A percentile compares a stretch with the other conserved stretches of the same genome.
These are phyloP conservation scores for Arenaria interpres DNA, from an alignment of 2,113 vertebrate species.

Conservation along the genomic window DNA sequence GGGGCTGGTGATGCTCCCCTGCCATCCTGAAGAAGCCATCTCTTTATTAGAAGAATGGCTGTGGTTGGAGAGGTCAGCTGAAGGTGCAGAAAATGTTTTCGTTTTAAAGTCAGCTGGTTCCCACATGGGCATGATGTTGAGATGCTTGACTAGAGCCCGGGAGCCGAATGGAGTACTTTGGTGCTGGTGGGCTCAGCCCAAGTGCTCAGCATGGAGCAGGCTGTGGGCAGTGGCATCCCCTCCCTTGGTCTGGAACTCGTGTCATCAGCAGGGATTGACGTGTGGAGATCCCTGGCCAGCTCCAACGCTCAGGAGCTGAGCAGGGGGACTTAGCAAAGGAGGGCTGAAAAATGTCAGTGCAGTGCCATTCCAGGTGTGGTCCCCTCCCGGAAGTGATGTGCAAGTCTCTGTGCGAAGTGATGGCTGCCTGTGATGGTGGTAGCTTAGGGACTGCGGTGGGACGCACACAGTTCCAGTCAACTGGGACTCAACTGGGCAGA, in stretches of 20 bases:
- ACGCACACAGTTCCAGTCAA: background rate
- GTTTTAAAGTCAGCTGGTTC: background rate
- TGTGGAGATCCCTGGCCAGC: background rate
- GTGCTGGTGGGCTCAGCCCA: background rate
- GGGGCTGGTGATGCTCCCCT: background rate
- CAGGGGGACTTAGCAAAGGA: background rate
- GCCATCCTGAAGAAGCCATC: background rate
- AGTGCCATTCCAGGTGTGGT: background rate
- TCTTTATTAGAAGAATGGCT: background rate
- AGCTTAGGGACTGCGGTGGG: background rate
- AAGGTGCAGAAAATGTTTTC: background rate
- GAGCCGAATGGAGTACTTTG: background rate
- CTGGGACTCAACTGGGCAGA: background rate
- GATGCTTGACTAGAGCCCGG: background rate
- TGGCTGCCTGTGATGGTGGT: rapidly evolving
- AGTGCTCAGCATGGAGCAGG: background rate
- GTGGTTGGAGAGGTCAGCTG: background rate
- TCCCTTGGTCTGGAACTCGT: background rate
- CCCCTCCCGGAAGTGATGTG: background rate
- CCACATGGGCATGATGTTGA: rapidly evolving
- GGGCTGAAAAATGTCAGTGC: rapidly evolving
- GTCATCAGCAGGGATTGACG: rapidly evolving
- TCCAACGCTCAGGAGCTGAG: background rate
- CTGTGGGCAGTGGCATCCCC: background rate
- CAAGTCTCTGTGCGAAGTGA: background rate